phyloP scores from a whole-genome alignment of 2,888 invertebrate genomes.

The Lobophora halterata region DNA sequence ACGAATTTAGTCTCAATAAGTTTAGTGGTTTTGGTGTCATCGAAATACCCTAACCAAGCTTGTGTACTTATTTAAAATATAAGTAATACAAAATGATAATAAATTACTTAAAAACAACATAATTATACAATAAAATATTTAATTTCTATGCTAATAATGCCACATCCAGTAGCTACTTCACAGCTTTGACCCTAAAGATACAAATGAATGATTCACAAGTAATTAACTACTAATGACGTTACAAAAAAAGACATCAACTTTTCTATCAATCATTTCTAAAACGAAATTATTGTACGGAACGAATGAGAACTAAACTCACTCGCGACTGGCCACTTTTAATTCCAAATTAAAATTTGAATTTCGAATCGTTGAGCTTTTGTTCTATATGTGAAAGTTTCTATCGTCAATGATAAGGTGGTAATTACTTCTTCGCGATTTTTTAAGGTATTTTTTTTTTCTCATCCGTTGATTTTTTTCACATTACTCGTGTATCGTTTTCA shows the following conservation, averaged over 20 bases:
- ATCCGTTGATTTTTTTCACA: no score
- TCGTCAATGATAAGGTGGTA: slow-evolving; percentile 13
- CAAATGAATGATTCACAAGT: slow-evolving; percentile 74
- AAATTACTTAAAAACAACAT: slow-evolving; percentile 1
- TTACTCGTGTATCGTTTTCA: no score
- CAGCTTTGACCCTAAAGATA: slow-evolving; percentile 45
- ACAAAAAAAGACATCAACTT: slow-evolving; percentile 70
- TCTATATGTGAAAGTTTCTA: slow-evolving; percentile 34
- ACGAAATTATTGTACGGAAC: slow-evolving; percentile 51
- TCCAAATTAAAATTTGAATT: slow-evolving; percentile 60
- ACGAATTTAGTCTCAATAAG: no score
- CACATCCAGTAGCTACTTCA: slow-evolving; percentile 38
- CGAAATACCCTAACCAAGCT: no score
- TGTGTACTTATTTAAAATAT: no score
- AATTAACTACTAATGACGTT: slow-evolving; percentile 75
- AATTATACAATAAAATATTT: slow-evolving; percentile 4
- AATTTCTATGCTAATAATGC: slow-evolving; percentile 25
- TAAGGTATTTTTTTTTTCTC: background rate
- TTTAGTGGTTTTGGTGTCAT: no score
- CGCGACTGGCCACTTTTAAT: slow-evolving; percentile 16
- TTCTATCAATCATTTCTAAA: slow-evolving; percentile 74
- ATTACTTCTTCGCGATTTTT: slow-evolving; percentile 9
- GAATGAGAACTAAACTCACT: slow-evolving; percentile 30
- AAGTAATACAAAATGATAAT: no score
- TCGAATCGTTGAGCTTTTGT: slow-evolving; percentile 44